phyloP scores from a whole-genome alignment of 2,888 invertebrate genomes.

The Trichopoda pennipes region DNA sequence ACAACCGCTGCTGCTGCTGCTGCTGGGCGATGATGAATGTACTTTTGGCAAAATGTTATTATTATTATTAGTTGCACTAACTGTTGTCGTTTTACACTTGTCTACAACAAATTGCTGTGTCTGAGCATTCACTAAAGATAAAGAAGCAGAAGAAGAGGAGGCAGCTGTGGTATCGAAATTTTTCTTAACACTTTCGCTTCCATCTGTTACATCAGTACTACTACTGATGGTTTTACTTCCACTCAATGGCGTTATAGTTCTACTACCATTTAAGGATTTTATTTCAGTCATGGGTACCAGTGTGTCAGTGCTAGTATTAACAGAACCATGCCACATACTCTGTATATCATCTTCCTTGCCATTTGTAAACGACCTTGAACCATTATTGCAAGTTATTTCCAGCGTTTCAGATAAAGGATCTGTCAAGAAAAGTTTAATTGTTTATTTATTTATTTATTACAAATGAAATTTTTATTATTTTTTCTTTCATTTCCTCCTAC shows the following conservation, averaged over 20 bases:
- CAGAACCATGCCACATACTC: conserved; percentile 75
- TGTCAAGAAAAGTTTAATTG: conserved; percentile 1
- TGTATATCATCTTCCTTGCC: conserved; percentile 58
- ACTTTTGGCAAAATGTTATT: conserved; percentile 78
- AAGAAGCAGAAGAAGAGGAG: not conserved
- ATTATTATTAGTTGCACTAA: conserved; percentile 72
- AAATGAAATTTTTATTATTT: not conserved
- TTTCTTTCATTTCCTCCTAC: conserved; percentile 62
- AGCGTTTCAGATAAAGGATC: conserved; percentile 25
- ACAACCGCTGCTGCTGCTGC: not conserved
- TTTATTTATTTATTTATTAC: no score
- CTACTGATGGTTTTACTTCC: not conserved
- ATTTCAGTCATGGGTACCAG: conserved; percentile 73
- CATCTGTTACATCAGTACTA: conserved; percentile 54
- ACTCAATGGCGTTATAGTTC: conserved; percentile 25
- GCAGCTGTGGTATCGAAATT: conserved; percentile 15
- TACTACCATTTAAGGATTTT: conserved; percentile 59
- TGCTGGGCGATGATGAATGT: conserved; percentile 70
- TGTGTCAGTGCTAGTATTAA: conserved; percentile 83
- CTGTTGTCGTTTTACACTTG: conserved; percentile 35
- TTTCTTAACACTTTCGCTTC: no score
- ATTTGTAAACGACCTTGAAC: conserved; percentile 25
- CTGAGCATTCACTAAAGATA: conserved; percentile 66
- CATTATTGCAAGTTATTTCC: conserved; percentile 46
- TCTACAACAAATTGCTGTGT: conserved; percentile 73